phyloP scores from a whole-genome alignment of 92 coral and sea anemone species.

The Isaurus tuberculatus region DNA sequence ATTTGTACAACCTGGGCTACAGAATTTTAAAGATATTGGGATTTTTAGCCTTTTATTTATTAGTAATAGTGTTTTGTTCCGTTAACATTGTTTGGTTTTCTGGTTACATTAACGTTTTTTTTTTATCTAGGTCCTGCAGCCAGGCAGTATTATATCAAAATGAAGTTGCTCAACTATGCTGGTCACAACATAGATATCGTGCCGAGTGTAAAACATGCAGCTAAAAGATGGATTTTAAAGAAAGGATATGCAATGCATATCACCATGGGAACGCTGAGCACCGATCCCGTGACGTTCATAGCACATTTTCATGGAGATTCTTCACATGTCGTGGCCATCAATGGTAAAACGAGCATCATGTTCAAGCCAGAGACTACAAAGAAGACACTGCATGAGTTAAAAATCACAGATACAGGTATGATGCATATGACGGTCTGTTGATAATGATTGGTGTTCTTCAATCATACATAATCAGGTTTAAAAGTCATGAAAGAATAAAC shows the following conservation, averaged over 20 bases:
- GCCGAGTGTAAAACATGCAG: conserved; percentile 60
- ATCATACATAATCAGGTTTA: neutral
- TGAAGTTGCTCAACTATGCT: conserved; percentile 66
- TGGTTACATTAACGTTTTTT: neutral
- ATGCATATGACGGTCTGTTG: neutral
- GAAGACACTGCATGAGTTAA: conserved; percentile 26
- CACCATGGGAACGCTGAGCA: conserved; percentile 71
- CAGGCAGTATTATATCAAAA: conserved; percentile 64
- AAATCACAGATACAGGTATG: conserved; percentile 27
- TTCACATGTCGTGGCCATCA: conserved; percentile 59
- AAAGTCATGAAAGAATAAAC: neutral
- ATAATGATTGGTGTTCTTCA: neutral
- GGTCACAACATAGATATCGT: conserved; percentile 67
- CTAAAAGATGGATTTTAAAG: conserved; percentile 69
- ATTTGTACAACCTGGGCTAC: too few species aligned
- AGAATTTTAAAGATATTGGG: too few species aligned
- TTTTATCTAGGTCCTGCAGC: conserved; percentile 26
- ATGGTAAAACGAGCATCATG: conserved; percentile 26
- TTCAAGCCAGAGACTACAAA: conserved; percentile 44
- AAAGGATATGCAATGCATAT: conserved; percentile 68
- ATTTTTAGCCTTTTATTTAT: too few species aligned
- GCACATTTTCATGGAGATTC: conserved; percentile 53
- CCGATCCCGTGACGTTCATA: conserved; percentile 62
- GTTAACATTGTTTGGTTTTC: too few species aligned
- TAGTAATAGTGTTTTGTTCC: neutral